A percentile compares a stretch with the other conserved stretches of the same genome.
Evolutionary conservation across 2,113 vertebrate species (phyloP).

Genomic region (Lucifuga dentata): DNA sequence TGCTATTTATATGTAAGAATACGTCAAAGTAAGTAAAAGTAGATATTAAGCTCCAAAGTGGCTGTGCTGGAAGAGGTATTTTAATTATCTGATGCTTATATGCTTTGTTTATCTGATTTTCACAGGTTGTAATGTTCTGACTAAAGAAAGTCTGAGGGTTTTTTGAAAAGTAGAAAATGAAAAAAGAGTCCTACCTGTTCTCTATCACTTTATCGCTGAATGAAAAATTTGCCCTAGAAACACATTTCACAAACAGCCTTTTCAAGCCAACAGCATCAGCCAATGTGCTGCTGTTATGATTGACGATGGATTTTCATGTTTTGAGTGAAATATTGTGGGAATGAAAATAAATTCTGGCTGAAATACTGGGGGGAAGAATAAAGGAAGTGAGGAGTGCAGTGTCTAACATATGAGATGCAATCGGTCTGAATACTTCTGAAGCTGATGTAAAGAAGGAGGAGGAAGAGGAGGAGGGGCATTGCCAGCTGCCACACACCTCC

Average conservation of each 20-base stretch:
- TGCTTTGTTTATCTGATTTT: no score
- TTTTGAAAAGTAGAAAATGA: no score
- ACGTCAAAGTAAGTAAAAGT: no score
- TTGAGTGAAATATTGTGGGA: conserved; percentile 34
- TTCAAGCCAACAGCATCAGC: conserved; percentile 18
- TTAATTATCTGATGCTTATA: no score
- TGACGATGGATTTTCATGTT: conserved; percentile 1
- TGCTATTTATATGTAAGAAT: no score
- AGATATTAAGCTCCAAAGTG: no score
- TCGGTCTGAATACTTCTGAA: conserved; percentile 14
- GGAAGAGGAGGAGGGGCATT: conserved; percentile 37
- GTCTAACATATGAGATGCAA: conserved; percentile 41
- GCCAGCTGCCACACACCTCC: conserved; percentile 61
- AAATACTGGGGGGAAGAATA: conserved; percentile 24
- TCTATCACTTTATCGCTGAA: neutral
- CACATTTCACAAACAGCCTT: conserved; percentile 28
- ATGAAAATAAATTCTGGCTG: conserved; percentile 23
- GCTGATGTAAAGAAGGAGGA: no score
- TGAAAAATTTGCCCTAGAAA: conserved; percentile 30
- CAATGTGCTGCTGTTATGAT: conserved; percentile 2
- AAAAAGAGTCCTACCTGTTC: conserved; percentile 6
- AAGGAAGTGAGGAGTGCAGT: neutral
- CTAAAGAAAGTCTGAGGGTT: no score
- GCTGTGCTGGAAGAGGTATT: no score
- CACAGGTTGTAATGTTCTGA: no score